Conservation (phyloP, 2,888 invertebrate genomes). For the Panopea generosa region DNA sequence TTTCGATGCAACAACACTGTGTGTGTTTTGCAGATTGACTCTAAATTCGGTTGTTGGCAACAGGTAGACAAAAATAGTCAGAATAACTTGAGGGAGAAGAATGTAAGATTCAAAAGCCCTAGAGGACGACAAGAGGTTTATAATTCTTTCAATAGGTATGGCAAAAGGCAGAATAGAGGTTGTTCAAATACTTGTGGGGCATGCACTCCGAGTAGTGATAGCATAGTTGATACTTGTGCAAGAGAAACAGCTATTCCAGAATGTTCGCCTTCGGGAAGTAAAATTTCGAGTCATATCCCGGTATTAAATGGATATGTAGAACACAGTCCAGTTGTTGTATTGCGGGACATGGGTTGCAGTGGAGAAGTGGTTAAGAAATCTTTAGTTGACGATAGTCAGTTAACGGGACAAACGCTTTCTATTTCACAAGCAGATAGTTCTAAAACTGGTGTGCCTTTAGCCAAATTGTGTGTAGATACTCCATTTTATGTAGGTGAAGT, state of each 20-base stretch:
- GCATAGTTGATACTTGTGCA: background rate
- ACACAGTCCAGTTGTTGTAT: background rate
- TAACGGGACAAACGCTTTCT: conserved; percentile 25
- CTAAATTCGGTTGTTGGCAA: too few relatives aligned
- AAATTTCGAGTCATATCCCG: conserved; percentile 1
- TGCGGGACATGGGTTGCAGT: conserved; percentile 51
- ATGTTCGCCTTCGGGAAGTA: background rate
- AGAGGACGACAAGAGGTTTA: too few relatives aligned
- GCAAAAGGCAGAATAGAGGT: conserved; percentile 10
- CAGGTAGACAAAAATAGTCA: too few relatives aligned
- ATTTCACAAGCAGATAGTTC: conserved; percentile 52
- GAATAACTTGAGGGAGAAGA: too few relatives aligned
- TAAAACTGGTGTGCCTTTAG: conserved; percentile 21
- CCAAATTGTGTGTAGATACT: conserved; percentile 31
- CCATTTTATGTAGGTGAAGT: conserved; percentile 40
- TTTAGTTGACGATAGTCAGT: conserved; percentile 21
- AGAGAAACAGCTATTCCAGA: background rate
- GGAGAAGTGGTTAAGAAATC: conserved; percentile 31
- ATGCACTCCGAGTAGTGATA: background rate
- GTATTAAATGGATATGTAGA: conserved; percentile 27
- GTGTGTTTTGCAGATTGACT: too few relatives aligned
- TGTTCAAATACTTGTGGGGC: conserved; percentile 8
- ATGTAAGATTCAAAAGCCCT: too few relatives aligned
- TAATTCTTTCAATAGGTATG: too few relatives aligned
- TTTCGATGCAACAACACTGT: too few relatives aligned